These are phyloP conservation scores for Myotis myotis DNA, from an alignment of 2,797 vertebrate species.

Conservation along the genomic window DNA sequence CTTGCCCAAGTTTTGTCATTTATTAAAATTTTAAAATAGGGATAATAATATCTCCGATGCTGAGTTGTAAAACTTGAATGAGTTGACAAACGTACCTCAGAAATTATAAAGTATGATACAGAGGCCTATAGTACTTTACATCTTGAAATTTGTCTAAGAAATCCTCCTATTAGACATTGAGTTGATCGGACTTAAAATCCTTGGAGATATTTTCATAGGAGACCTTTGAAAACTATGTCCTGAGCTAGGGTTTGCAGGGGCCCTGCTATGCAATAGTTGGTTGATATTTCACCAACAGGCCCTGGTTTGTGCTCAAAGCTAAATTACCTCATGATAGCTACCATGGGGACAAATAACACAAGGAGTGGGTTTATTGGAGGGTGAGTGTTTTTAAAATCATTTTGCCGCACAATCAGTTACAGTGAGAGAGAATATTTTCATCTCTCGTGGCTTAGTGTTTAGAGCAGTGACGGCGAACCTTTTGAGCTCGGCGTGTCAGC, in stretches of 20 bases:
- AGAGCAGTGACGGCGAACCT: no score
- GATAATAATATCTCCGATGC: background rate
- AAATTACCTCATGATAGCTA: background rate
- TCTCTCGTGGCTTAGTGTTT: background rate
- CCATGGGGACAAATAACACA: background rate
- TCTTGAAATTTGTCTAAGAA: background rate
- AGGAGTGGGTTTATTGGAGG: background rate
- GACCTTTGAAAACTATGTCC: background rate
- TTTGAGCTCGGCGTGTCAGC: no score
- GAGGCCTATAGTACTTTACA: background rate
- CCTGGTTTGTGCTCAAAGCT: background rate
- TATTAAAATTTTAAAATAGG: conserved; percentile 20
- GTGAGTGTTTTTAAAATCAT: background rate
- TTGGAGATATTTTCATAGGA: background rate
- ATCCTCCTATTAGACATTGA: background rate
- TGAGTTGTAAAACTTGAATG: background rate
- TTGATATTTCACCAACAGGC: conserved; percentile 12
- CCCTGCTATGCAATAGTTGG: background rate
- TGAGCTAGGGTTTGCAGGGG: background rate
- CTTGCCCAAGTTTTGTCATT: background rate
- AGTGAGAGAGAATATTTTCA: conserved; percentile 55
- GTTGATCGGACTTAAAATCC: background rate
- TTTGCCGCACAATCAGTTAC: background rate
- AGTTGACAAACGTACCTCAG: background rate
- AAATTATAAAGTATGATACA: background rate